Base-by-base conservation (phyloP, 2,888 invertebrate species). In the Synanthedon formicaeformis region DNA sequence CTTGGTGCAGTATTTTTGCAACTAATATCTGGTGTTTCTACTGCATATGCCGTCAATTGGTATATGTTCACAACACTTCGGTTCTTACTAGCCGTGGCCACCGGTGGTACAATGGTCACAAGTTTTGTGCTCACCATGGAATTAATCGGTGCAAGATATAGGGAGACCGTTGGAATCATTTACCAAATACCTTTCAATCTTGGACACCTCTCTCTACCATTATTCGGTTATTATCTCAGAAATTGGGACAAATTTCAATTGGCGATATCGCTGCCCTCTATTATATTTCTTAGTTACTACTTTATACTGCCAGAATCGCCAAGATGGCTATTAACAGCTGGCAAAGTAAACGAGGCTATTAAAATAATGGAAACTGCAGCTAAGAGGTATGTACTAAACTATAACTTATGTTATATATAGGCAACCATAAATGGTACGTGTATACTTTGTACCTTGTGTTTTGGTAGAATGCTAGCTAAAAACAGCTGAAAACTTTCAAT, bases 81-180 rank as follows among this genome's bases (percentile, higher is more conserved):
- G 49, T 93, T 94, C 68, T 66, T 94, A 16, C 89, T 92, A 12
- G 94, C 93, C 0, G 86, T 93, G 23, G 93, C 93, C 10, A 94
- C 94, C 1, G 94, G 94, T 50, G 95, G 95, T 41, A 93, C 93
- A 0, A 96, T 96, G 93, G 92, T 94, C 52, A 94, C 93, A 50
- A 92, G 92, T 67, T 92, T 92, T 59, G 92, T 92, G 3, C 80
- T 92, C 4, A 88, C 90, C 8, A 92, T 92, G 92, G 92, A 92
- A 70, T 73, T 92, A 23, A 89, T 92, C 52, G 92, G 92, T 0
- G 76, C 88, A 0, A 84, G 82, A 62, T 88, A 87, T 61, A 84
- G 90, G 59, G 90, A 89, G 2, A 93, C 94, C 85, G 91, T 94
- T 48, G 93, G 93, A 48, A 92, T 92, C 58, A 89, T 92, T 56